Percentiles rank a stretch among this genome's conserved stretches.
Conservation (phyloP, 2,888 invertebrate species). For the Oligia fasciuncula region DNA sequence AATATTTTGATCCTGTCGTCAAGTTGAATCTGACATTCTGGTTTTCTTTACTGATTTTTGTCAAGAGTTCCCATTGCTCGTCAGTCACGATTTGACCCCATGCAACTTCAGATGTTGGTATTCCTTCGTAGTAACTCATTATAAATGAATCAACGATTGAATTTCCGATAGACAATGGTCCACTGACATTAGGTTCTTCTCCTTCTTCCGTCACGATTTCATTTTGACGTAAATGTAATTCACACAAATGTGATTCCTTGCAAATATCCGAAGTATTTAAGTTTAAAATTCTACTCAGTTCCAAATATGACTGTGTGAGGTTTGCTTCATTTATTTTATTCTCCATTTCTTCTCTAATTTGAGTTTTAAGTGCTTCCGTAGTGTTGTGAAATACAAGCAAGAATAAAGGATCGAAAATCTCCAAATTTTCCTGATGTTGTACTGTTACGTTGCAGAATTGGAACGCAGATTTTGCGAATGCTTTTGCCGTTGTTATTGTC, state of each 20-base stretch:
- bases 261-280: conserved; percentile 76
- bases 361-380: conserved; percentile 66
- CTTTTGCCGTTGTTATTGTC: conserved; percentile 77
- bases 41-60: conserved; percentile 73
- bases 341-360: conserved; percentile 73
- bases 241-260: conserved; percentile 71
- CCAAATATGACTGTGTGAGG: conserved; percentile 69
- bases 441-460: conserved; percentile 74
- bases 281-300: conserved; percentile 76
- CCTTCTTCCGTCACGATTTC: conserved; percentile 71
- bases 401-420: conserved; percentile 77
- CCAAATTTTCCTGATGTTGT: conserved; percentile 68
- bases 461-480: conserved; percentile 78
- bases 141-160: conserved; percentile 78
- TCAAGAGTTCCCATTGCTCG: conserved; percentile 74
- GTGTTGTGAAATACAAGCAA: conserved; percentile 74
- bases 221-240: conserved; percentile 70
- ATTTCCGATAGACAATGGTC: conserved; percentile 76
- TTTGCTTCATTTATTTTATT: conserved; percentile 69
- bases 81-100: conserved; percentile 78
- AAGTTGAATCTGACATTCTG: conserved; percentile 79
- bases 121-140: conserved; percentile 83
- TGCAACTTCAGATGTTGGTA: conserved; percentile 74
- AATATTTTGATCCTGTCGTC: conserved; percentile 71
- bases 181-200: conserved; percentile 75